A percentile compares a stretch with the other conserved stretches of the same genome.
These are phyloP conservation scores for Argentina silus DNA, from an alignment of 2,797 vertebrate species.

Conservation along the genomic window DNA sequence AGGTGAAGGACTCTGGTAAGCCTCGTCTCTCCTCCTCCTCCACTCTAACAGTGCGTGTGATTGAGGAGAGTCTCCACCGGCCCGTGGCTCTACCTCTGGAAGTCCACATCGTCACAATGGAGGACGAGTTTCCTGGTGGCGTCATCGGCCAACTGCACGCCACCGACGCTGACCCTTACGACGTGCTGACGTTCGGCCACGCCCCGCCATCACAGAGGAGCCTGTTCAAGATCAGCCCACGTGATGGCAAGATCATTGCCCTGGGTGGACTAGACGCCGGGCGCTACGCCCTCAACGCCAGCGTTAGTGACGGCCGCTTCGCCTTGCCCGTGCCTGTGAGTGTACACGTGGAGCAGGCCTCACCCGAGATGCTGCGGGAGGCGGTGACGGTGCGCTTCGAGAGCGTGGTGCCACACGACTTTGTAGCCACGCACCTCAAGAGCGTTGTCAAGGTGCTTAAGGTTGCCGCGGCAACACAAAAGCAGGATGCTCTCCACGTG, in stretches of 20 bases:
- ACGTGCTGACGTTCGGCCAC: conserved; percentile 88
- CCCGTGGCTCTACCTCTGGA: conserved; percentile 90
- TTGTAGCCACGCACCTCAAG: conserved; percentile 88
- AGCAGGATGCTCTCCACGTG: conserved; percentile 87
- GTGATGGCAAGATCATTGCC: conserved; percentile 93
- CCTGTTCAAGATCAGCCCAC: conserved; percentile 93
- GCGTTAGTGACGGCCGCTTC: conserved; percentile 93
- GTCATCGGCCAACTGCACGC: conserved; percentile 97
- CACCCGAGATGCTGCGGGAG: conserved; percentile 88
- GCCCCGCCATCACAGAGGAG: conserved; percentile 89
- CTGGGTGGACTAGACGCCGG: conserved; percentile 92
- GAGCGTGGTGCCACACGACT: conserved; percentile 88
- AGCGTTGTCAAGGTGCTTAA: conserved; percentile 85
- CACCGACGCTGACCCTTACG: conserved; percentile 94
- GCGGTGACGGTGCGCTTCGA: conserved; percentile 95
- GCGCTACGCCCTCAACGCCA: conserved; percentile 92
- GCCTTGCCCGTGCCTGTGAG: conserved; percentile 89
- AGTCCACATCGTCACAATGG: conserved; percentile 95
- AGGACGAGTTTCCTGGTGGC: conserved; percentile 97
- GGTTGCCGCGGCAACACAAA: conserved; percentile 83
- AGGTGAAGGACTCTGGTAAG: conserved; percentile 93
- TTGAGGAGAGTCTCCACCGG: conserved; percentile 93
- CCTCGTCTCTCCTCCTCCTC: conserved; percentile 87
- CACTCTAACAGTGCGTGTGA: conserved; percentile 86
- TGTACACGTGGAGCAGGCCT: conserved; percentile 90